Base-by-base conservation (phyloP, 2,888 invertebrate species). In the Hemicrepidius hirtus region DNA sequence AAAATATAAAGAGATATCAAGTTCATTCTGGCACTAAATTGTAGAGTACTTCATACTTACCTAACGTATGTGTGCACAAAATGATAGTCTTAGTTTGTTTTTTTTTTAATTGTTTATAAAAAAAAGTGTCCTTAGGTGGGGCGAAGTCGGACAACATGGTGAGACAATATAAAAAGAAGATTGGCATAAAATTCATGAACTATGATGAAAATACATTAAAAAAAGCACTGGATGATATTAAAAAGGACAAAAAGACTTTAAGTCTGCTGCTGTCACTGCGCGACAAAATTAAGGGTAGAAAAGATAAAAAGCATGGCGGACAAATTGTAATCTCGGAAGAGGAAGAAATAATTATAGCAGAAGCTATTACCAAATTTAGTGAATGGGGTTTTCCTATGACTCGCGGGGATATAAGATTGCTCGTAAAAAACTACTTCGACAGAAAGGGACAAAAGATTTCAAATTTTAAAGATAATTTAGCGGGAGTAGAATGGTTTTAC, bases 401-500 rank as follows among this genome's bases (percentile, higher is more conserved):
- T n/a, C 35, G 37, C 10, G 9, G 24, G 7, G 57, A 57, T 57
- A 37, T 57, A 18, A 18, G 37, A 37, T 35, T 18, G 41, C 37
- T 59, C 24, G 40, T 59, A 40, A 59, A 40, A 16, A 59, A 13
- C 18, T 59, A 59, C 32, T 13, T 40, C 7, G 40, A 59, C 44
- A 46, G 40, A 46, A 46, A 18, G 7, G 10, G 13, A n/a, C 12
- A 53, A 28, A 53, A 53, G 6, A 53, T 21, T 24, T 21, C 10
- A 53, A 53, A 20, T 28, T 53, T 53, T 53, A 53, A 12, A 40
- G 40, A 40, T 10, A n/a, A 40, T 13, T 40, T n/a, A 3, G 5
- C 10, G 40, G 40, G 40, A 40, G 69, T 60, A 2, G 62, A 65
- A 7, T 70, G 65, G 70, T 64, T 60, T 50, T 70, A 73, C 12